Base-by-base conservation (phyloP, 1,140 invertebrate species). In the Onthophagus taurus region DNA sequence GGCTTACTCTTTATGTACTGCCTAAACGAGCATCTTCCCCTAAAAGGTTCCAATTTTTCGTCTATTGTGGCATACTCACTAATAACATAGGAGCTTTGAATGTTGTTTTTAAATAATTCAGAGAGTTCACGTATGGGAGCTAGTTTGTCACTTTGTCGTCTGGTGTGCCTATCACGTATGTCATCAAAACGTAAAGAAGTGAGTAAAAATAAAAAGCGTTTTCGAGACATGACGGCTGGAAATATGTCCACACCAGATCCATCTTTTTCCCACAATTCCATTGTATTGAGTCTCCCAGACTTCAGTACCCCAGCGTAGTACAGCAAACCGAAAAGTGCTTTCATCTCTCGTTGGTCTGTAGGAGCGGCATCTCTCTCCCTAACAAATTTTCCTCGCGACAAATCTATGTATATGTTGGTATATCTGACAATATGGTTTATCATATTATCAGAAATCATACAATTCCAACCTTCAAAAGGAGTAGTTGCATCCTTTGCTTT, bases 31-130 rank as follows among this genome's bases (percentile, higher is more conserved):
- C n/a, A 42, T 13, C 12, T n/a, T 31, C 30, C 66, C 13, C 64
- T 20, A 43, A 67, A 70, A n/a, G 48, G 34, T 42, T 53, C 41
- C 5, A 71, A 45, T 42, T 58, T 53, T 51, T 72, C 63, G 52
- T 69, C 61, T 33, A 67, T 50, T 3, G 31, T 31, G 3, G 70
- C 8, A 47, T 31, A 31, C 8, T 31, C 12, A 14, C 3, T 14
- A 9, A 16, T 3, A 7, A 16, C 2, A 7, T 14, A 31, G 7
- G 17, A 31, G 8, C 17, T 2, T 6, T 5, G 2, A 31, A 2
- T 14, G 3, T 31, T 31, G 8, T 6, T 9, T 14, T 14, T 16
- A 1, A 31, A n/a, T 3, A 1, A 2, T 3, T 2, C n/a, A n/a
- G 17, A 31, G 3, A 31, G 17, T 14, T 31, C n/a, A 2, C 31